phyloP scores from a whole-genome alignment of 2,797 vertebrate species.

The Manis pentadactyla region DNA sequence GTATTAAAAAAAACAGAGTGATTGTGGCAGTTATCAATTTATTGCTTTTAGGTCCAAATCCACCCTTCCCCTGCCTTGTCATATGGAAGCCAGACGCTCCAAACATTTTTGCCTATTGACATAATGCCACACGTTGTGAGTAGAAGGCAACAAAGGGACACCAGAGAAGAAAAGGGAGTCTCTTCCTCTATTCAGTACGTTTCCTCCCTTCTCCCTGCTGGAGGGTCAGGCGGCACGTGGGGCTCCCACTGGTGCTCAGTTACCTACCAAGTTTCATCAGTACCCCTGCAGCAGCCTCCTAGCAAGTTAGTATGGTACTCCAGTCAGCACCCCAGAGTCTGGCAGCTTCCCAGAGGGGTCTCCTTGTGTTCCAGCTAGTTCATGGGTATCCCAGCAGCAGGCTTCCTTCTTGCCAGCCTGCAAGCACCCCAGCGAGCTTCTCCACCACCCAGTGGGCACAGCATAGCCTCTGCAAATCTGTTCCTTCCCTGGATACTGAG shows the following conservation, averaged over 20 bases:
- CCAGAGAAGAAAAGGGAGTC: not conserved
- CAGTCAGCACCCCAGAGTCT: not conserved
- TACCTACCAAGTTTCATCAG: not conserved
- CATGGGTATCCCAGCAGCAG: not conserved
- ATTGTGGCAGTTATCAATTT: not conserved
- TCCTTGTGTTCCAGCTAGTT: not conserved
- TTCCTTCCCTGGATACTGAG: too few relatives aligned
- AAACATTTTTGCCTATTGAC: not conserved
- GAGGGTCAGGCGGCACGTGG: not conserved
- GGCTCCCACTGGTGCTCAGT: not conserved
- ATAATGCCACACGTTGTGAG: not conserved
- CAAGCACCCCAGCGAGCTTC: not conserved
- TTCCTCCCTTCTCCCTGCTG: not conserved
- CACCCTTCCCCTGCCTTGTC: not conserved
- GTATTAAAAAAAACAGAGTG: not conserved
- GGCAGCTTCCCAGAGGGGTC: not conserved
- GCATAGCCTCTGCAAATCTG: not conserved
- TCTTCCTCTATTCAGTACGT: not conserved
- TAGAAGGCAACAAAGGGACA: not conserved
- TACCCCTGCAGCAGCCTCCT: not conserved
- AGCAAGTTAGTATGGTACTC: not conserved
- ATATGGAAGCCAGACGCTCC: not conserved
- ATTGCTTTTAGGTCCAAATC: not conserved
- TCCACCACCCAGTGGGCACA: not conserved
- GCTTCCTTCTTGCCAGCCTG: not conserved